Conservation (phyloP, 2,888 invertebrate genomes). For the Agrochola macilenta region DNA sequence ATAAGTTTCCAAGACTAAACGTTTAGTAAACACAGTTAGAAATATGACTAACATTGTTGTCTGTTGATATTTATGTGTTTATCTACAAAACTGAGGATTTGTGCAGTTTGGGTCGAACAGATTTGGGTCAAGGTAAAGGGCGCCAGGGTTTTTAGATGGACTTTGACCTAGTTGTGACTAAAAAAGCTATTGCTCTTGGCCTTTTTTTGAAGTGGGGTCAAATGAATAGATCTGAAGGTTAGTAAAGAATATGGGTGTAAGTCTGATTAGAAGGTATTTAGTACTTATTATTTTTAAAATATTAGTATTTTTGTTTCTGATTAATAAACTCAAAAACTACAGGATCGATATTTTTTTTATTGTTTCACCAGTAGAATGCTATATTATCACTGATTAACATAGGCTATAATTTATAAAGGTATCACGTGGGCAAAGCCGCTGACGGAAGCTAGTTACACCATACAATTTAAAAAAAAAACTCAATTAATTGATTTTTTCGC, state of each 20-base stretch:
- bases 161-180: slow-evolving; percentile 23
- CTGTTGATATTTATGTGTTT: slow-evolving; percentile 50
- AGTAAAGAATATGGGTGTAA: neutral
- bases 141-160: slow-evolving; percentile 2
- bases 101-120: neutral
- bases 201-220: slow-evolving; percentile 12
- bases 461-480: no score
- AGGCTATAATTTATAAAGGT: no score
- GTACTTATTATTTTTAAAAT: neutral
- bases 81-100: slow-evolving; percentile 33
- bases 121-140: slow-evolving; percentile 54
- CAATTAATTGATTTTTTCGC: no score
- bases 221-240: neutral
- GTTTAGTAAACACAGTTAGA: slow-evolving; percentile 68
- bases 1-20: slow-evolving; percentile 17
- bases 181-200: slow-evolving; percentile 9
- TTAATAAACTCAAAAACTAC: no score
- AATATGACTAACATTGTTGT: slow-evolving; percentile 64
- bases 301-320: no score
- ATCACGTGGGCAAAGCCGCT: no score
- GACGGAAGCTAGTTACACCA: no score
- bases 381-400: no score
- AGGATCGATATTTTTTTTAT: no score
- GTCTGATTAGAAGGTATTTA: neutral
- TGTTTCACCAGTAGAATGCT: no score